These are phyloP conservation scores for Pyralis farinalis DNA, from an alignment of 2,888 invertebrate species.

Conservation along the genomic window DNA sequence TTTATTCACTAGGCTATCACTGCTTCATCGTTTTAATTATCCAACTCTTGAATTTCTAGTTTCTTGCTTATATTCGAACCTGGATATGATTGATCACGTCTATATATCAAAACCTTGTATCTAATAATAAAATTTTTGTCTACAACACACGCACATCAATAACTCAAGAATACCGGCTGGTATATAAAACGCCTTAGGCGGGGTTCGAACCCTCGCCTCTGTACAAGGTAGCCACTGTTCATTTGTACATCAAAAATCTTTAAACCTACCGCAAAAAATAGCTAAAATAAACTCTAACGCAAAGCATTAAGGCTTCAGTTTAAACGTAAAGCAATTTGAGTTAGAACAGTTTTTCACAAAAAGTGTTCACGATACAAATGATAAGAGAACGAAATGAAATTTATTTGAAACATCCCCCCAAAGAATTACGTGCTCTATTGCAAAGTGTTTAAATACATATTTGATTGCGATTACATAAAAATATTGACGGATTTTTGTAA, in stretches of 20 bases:
- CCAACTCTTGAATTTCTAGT: too few relatives aligned
- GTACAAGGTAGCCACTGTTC: conserved; percentile 28
- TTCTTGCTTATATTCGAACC: too few relatives aligned
- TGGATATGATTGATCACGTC: too few relatives aligned
- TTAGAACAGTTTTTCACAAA: conserved; percentile 23
- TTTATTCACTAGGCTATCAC: too few relatives aligned
- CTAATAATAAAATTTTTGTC: conserved; percentile 11
- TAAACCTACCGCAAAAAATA: neutral
- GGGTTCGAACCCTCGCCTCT: conserved; percentile 41
- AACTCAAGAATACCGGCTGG: conserved; percentile 30
- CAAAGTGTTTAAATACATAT: conserved; percentile 20
- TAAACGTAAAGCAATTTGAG: conserved; percentile 6
- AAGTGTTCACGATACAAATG: conserved; percentile 31
- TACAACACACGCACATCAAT: conserved; percentile 11
- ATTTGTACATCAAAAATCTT: too few relatives aligned
- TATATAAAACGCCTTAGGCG: conserved; percentile 47
- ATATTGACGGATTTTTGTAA: conserved; percentile 34
- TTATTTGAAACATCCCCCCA: conserved; percentile 23
- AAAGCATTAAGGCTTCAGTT: conserved; percentile 7
- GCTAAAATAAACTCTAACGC: conserved; percentile 12
- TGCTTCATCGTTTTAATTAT: too few relatives aligned
- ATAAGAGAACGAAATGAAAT: conserved; percentile 40
- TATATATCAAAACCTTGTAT: neutral
- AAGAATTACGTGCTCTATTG: conserved; percentile 14
- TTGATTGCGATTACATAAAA: conserved; percentile 16